Percentiles rank a stretch among this genome's conserved stretches.
Conservation (phyloP, 2,888 invertebrate species). For the Octonoba sinensis region DNA sequence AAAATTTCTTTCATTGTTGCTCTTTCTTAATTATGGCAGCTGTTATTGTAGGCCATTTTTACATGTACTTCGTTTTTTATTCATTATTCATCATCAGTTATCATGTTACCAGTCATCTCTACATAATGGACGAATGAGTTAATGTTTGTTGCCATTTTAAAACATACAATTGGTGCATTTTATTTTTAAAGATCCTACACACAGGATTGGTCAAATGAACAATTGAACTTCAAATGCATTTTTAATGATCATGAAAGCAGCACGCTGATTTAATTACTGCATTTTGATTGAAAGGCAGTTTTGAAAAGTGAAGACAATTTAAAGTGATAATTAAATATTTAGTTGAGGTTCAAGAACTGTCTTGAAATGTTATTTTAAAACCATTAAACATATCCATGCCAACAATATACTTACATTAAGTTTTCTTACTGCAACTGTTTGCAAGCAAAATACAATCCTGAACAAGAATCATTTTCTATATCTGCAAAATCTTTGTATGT, state of each 20-base stretch:
- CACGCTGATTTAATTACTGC: no score
- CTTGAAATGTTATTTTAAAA: not conserved
- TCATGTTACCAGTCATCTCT: not conserved
- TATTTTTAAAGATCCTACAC: no score
- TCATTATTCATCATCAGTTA: not conserved
- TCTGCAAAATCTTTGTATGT: constrained; percentile 32
- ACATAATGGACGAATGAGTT: no score
- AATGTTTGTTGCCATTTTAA: no score
- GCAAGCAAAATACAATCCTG: constrained; percentile 21
- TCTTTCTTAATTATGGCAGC: constrained; percentile 26
- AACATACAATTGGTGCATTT: no score
- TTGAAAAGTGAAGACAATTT: no score
- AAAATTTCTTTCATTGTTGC: constrained; percentile 3
- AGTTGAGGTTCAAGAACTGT: constrained; percentile 24
- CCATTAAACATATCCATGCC: constrained; percentile 6
- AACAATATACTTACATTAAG: not conserved
- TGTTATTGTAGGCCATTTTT: constrained; percentile 8
- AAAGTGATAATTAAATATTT: constrained; percentile 3
- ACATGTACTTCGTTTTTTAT: no score
- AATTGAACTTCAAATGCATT: no score
- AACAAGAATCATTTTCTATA: constrained; percentile 27
- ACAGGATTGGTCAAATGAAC: no score
- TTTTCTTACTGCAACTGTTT: not conserved
- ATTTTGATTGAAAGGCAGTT: no score
- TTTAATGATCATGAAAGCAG: no score